Evolutionary conservation across 2,797 vertebrate genomes (phyloP), one percentile per base, ranked within the genome.

Genomic region (Okamejei kenojei): DNA sequence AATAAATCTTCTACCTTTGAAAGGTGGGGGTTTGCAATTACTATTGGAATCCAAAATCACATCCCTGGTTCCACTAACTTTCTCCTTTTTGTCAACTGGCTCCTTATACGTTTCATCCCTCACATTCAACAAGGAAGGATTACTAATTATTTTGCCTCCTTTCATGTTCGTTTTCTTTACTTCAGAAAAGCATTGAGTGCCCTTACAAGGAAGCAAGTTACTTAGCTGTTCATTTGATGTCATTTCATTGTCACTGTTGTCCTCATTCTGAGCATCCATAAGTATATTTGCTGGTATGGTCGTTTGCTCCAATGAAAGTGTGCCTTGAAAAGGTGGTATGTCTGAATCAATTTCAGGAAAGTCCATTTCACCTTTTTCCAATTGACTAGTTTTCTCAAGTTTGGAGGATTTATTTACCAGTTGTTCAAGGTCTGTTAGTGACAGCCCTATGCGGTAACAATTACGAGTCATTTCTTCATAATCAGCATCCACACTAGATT

Each of bases 381-480:
- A 88, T 35, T 92, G 23, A 74, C 11, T 19, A 26, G 73, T 38
- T 76, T 73, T n/a, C 45, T 76, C 8, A n/a, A 23, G 15, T 76
- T 58, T 63, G 7, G 76, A 79, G 1, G 19, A 65, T 21, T n/a
- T 93, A 63, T 93, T 0, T 29, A 96, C 97, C 38, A 99, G 35
- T 7, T 93, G 95, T 94, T 97, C 96, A 73, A 99, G 95, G 90
- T 98, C 98, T 61, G 95, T 95, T 73, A 99, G 94, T 0, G 98
- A 98, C 58, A 99, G 95, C 93, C 96, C 96, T 90, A 98, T 93
- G 19, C 0, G 95, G 54, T 95, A 95, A 94, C 96, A 97, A 68
- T 97, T 97, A 9, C 96, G 96, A 95, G 98, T 98, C 96, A 98
- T 96, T 93, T 96, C 94, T 21, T 97, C 96, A 93, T 98, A 99